phyloP scores from a whole-genome alignment of 37 sponge, comb jelly and placozoan species.

The Hormiphora californensis region DNA sequence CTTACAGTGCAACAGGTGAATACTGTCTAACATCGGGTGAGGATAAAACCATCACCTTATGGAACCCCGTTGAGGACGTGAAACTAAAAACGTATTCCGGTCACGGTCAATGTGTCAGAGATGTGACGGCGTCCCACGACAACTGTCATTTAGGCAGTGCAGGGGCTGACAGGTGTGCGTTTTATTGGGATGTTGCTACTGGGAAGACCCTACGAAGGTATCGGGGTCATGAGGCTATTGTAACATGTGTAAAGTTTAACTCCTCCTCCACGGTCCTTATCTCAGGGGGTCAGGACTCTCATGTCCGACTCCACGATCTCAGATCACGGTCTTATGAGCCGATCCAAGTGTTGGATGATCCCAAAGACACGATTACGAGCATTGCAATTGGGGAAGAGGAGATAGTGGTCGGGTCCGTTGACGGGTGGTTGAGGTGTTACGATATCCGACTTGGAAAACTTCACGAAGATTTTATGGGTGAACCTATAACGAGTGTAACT shows the following conservation, averaged over 20 bases:
- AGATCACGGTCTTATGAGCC: slow-evolving; percentile 48
- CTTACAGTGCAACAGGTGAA: not conserved
- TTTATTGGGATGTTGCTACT: slow-evolving; percentile 47
- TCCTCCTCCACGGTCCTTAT: not conserved
- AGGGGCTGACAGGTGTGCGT: slow-evolving; percentile 41
- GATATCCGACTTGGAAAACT: slow-evolving; percentile 51
- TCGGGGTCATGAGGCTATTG: slow-evolving; percentile 18
- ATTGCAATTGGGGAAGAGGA: slow-evolving; percentile 20
- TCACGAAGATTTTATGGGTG: slow-evolving; percentile 44
- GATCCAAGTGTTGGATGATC: slow-evolving; percentile 36
- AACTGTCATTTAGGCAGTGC: slow-evolving; percentile 4
- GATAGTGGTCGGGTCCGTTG: slow-evolving; percentile 30
- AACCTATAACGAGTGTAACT: not conserved
- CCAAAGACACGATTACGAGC: slow-evolving; percentile 41
- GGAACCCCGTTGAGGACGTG: slow-evolving; percentile 9
- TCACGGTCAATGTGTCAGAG: not conserved
- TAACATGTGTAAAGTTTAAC: slow-evolving; percentile 19
- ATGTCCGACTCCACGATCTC: not conserved
- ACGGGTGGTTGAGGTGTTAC: slow-evolving; percentile 1
- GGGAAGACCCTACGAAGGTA: slow-evolving; percentile 1
- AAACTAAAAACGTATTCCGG: slow-evolving; percentile 13
- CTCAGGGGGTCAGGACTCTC: slow-evolving; percentile 20
- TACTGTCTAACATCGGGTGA: slow-evolving; percentile 38
- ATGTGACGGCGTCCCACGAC: slow-evolving; percentile 28
- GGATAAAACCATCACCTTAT: slow-evolving; percentile 25